A percentile compares a stretch with the other conserved stretches of the same genome.
Evolutionary conservation across 2,888 invertebrate genomes (phyloP).

Genomic region (Macaria liturata): DNA sequence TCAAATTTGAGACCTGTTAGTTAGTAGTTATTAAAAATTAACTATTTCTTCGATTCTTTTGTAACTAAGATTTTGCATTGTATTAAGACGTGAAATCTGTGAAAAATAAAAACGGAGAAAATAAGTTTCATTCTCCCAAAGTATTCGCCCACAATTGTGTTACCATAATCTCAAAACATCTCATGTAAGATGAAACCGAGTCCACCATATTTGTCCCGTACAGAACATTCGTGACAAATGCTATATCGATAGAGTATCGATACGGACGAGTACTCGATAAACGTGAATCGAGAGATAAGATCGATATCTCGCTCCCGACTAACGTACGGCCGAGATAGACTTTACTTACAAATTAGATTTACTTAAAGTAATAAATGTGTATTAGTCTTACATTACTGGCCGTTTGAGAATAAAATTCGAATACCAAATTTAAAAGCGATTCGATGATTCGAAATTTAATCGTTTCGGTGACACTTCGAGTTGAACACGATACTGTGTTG

Average conservation of each 20-base stretch:
- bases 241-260: conserved; percentile 66
- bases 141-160: too few relatives aligned
- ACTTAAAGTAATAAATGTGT: conserved; percentile 16
- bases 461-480: conserved; percentile 20
- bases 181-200: conserved; percentile 29
- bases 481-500: conserved; percentile 9
- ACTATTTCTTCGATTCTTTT: too few relatives aligned
- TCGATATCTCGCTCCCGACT: conserved; percentile 65
- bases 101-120: too few relatives aligned
- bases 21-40: too few relatives aligned
- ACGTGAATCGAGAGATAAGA: conserved; percentile 74
- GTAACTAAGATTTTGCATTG: too few relatives aligned
- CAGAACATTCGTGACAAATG: conserved; percentile 73
- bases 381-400: conserved; percentile 8
- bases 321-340: conserved; percentile 58
- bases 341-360: conserved; percentile 45
- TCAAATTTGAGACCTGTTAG: too few relatives aligned
- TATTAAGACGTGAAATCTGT: too few relatives aligned
- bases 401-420: conserved; percentile 9
- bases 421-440: conserved; percentile 12
- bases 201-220: conserved; percentile 36
- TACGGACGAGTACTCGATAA: conserved; percentile 64
- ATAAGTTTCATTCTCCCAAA: too few relatives aligned
- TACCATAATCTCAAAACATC: conserved; percentile 14
- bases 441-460: conserved; percentile 20